Percentiles rank a stretch among this genome's conserved stretches.
These are phyloP conservation scores for Sitta carolinensis DNA, from an alignment of 2,797 vertebrate genomes.

Conservation along the genomic window DNA sequence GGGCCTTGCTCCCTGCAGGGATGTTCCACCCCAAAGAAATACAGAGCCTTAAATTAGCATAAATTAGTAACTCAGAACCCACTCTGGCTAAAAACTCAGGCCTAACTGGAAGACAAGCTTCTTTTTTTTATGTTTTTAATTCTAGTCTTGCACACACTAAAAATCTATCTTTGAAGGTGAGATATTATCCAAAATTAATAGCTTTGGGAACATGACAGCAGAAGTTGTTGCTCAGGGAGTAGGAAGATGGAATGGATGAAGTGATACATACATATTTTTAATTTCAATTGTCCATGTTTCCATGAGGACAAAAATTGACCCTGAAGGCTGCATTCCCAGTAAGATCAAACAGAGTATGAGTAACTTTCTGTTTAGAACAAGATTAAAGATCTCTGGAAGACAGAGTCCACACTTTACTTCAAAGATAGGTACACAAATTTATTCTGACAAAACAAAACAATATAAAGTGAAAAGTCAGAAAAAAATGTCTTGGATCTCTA, in stretches of 20 bases:
- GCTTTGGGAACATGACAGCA: neutral
- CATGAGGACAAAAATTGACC: neutral
- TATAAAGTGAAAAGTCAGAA: neutral
- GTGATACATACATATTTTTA: neutral
- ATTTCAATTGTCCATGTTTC: neutral
- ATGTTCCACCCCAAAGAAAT: neutral
- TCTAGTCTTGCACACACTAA: neutral
- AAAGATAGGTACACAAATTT: neutral
- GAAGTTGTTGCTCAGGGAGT: neutral
- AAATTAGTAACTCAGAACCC: neutral
- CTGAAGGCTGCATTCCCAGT: neutral
- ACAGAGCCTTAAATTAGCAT: neutral
- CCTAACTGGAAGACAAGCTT: neutral
- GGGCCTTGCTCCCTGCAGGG: neutral
- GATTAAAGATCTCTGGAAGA: slow-evolving; percentile 13
- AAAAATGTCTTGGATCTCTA: neutral
- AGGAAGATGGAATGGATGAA: neutral
- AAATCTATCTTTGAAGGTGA: neutral
- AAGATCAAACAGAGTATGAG: neutral
- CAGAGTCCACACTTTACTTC: slow-evolving; percentile 1
- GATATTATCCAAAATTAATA: neutral
- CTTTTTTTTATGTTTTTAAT: neutral
- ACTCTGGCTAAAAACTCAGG: neutral
- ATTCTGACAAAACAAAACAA: slow-evolving; percentile 8
- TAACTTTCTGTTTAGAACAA: slow-evolving; percentile 15